These are phyloP conservation scores for Trididemnum clinides DNA, from an alignment of 23 tunicate species.

Conservation along the genomic window DNA sequence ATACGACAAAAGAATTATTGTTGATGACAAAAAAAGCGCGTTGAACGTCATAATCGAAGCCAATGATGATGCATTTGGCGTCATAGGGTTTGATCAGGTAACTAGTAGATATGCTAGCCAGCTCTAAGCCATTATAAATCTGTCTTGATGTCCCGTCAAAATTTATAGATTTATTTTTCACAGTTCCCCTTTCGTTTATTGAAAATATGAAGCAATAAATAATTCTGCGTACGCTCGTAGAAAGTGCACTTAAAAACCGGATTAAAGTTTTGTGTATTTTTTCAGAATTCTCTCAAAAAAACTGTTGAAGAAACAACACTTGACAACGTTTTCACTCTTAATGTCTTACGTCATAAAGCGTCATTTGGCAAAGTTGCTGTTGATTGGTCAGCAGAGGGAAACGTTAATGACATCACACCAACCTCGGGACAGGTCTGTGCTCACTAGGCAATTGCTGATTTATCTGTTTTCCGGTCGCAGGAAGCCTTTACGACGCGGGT, in stretches of 20 bases:
- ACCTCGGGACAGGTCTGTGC: slow-evolving; percentile 48
- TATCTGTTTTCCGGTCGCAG: too few relatives aligned
- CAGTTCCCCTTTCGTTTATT: background rate
- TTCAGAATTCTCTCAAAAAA: slow-evolving; percentile 55
- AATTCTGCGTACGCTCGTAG: too few relatives aligned
- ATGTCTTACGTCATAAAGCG: slow-evolving; percentile 43
- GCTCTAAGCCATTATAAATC: too few relatives aligned
- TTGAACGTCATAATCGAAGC: slow-evolving; percentile 53
- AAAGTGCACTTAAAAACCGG: too few relatives aligned
- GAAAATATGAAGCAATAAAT: too few relatives aligned
- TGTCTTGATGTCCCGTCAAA: background rate
- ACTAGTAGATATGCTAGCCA: too few relatives aligned
- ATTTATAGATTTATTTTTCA: background rate
- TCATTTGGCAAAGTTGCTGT: slow-evolving; percentile 58
- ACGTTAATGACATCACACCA: slow-evolving; percentile 73
- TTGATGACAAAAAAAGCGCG: slow-evolving; percentile 43
- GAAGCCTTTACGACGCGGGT: too few relatives aligned
- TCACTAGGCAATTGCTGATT: too few relatives aligned
- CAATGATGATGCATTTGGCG: slow-evolving; percentile 82
- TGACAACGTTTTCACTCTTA: slow-evolving; percentile 58
- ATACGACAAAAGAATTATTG: slow-evolving; percentile 39
- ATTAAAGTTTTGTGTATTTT: too few relatives aligned
- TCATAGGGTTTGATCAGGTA: slow-evolving; percentile 70
- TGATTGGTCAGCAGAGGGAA: slow-evolving; percentile 67
- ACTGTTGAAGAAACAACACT: slow-evolving; percentile 50